Conservation (phyloP, 2,113 vertebrate species). For the Harpagus bidentatus region DNA sequence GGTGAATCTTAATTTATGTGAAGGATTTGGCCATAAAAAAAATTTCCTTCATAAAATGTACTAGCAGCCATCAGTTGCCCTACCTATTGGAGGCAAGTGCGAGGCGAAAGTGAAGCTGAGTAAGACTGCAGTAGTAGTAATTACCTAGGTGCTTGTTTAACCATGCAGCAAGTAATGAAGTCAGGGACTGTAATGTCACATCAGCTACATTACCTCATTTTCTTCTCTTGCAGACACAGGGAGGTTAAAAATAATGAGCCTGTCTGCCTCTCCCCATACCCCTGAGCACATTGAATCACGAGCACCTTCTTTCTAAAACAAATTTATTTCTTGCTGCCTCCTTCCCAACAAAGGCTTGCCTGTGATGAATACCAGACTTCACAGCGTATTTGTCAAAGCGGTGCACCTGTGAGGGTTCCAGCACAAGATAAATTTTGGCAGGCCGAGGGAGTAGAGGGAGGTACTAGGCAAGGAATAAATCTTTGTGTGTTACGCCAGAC, state of each 20-base stretch:
- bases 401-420: conserved; percentile 89
- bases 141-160: conserved; percentile 37
- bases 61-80: neutral
- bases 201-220: conserved; percentile 41
- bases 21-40: neutral
- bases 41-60: neutral
- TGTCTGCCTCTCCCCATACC: conserved; percentile 59
- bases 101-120: neutral
- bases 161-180: conserved; percentile 54
- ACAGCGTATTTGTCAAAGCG: conserved; percentile 90
- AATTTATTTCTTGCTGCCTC: conserved; percentile 89
- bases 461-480: conserved; percentile 87
- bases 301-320: conserved; percentile 84
- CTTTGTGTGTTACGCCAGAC: conserved; percentile 72
- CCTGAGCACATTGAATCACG: conserved; percentile 74
- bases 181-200: conserved; percentile 27
- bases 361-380: conserved; percentile 81
- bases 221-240: conserved; percentile 46
- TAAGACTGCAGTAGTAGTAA: neutral
- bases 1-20: neutral
- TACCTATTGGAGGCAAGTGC: neutral
- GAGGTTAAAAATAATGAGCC: conserved; percentile 64
- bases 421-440: conserved; percentile 88
- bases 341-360: conserved; percentile 80
- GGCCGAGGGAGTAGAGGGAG: conserved; percentile 43